Evolutionary conservation across 2,113 vertebrate species (phyloP).

Genomic region (Prochilodus magdalenae): DNA sequence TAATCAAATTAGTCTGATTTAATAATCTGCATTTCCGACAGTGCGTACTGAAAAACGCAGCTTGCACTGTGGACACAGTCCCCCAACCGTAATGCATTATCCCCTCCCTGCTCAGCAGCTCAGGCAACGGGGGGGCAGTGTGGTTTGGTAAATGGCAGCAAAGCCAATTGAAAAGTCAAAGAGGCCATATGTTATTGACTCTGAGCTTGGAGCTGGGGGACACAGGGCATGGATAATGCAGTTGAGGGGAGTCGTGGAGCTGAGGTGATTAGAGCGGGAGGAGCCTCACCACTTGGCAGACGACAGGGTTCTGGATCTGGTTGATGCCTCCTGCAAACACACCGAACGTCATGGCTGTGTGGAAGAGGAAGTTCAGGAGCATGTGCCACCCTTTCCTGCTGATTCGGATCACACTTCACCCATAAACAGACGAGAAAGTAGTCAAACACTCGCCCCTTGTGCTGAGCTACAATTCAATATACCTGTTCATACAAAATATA

Average conservation of each 20-base stretch:
- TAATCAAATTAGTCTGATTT: conserved; percentile 38
- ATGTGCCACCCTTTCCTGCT: conserved; percentile 93
- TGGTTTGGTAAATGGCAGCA: conserved; percentile 9
- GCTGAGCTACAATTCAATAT: not conserved
- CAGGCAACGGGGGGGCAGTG: conserved; percentile 24
- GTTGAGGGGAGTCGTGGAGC: not conserved
- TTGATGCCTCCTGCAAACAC: conserved; percentile 96
- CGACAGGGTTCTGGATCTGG: conserved; percentile 86
- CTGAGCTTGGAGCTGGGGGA: conserved; percentile 22
- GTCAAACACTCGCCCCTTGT: not conserved
- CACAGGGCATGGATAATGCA: conserved; percentile 26
- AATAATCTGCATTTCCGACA: not conserved
- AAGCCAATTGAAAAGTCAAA: conserved; percentile 40
- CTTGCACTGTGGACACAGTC: conserved; percentile 4
- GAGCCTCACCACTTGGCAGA: conserved; percentile 93
- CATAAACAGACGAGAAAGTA: conserved; percentile 22
- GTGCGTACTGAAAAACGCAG: conserved; percentile 24
- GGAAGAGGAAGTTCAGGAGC: conserved; percentile 94
- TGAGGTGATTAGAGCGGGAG: not conserved
- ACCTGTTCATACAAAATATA: not conserved
- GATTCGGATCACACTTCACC: conserved; percentile 89
- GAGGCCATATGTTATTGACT: conserved; percentile 46
- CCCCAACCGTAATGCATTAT: conserved; percentile 21
- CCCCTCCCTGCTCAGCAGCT: conserved; percentile 9
- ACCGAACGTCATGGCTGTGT: conserved; percentile 90